Percentiles rank a stretch among this genome's conserved stretches.
Evolutionary conservation across 2,888 invertebrate genomes (phyloP).

Genomic region (Drosophila prostipennis): DNA sequence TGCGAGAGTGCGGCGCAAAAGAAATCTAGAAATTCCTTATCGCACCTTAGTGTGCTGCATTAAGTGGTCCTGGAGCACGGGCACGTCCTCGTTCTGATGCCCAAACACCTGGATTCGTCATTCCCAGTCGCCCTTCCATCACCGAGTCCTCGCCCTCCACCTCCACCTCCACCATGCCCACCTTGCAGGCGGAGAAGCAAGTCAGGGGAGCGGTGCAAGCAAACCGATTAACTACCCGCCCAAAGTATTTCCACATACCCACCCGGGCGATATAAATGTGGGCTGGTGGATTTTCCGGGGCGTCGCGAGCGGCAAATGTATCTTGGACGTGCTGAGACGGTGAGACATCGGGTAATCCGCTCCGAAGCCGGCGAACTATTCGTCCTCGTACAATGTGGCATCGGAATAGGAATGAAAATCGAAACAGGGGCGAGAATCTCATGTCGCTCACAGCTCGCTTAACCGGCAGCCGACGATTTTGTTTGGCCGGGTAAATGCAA

Average conservation of each 20-base stretch:
- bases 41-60: slow-evolving; percentile 72
- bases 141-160: background rate
- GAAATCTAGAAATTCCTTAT: slow-evolving; percentile 77
- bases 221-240: slow-evolving; percentile 72
- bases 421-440: slow-evolving; percentile 1
- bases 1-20: slow-evolving; percentile 50
- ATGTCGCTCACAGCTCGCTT: slow-evolving; percentile 3
- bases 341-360: slow-evolving; percentile 49
- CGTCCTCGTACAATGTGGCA: slow-evolving; percentile 9
- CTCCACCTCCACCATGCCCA: too few relatives aligned
- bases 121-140: background rate
- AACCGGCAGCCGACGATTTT: slow-evolving; percentile 3
- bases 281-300: slow-evolving; percentile 22
- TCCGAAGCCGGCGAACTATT: slow-evolving; percentile 19
- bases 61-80: slow-evolving; percentile 72
- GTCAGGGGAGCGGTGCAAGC: slow-evolving; percentile 53
- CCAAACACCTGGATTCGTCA: slow-evolving; percentile 6
- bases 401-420: slow-evolving; percentile 10
- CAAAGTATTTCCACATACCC: slow-evolving; percentile 71
- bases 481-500: slow-evolving; percentile 1
- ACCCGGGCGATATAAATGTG: slow-evolving; percentile 47
- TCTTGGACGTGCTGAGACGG: slow-evolving; percentile 70
- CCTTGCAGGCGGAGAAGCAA: slow-evolving; percentile 26
- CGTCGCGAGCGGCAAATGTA: slow-evolving; percentile 69
- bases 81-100: slow-evolving; percentile 53